phyloP scores from a whole-genome alignment of 2,113 vertebrate species.

The Phocoena sinus region DNA sequence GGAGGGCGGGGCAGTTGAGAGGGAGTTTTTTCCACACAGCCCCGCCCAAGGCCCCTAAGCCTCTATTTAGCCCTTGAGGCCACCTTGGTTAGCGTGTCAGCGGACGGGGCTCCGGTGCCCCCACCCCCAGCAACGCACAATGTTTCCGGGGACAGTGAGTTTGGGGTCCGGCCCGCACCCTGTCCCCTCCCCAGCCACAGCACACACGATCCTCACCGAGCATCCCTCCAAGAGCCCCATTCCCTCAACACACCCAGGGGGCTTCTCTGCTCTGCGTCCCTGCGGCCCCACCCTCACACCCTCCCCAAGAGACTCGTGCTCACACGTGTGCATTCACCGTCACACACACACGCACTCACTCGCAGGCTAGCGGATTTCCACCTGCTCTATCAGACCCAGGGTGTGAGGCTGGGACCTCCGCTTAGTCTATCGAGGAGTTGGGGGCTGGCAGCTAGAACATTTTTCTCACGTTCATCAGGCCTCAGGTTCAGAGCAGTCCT shows the following conservation, averaged over 20 bases:
- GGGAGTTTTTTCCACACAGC: neutral
- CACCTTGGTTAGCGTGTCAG: too few species aligned
- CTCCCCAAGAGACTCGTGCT: neutral
- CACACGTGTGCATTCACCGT: fast-evolving
- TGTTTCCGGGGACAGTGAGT: neutral
- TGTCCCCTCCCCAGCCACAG: neutral
- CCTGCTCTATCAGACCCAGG: neutral
- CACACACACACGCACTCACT: neutral
- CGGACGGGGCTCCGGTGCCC: too few species aligned
- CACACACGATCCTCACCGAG: neutral
- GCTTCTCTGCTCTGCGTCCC: neutral
- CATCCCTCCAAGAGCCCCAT: fast-evolving
- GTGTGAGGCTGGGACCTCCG: neutral
- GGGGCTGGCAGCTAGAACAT: neutral
- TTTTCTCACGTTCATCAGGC: neutral
- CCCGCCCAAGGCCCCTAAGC: neutral
- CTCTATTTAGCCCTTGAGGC: neutral
- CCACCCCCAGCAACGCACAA: neutral
- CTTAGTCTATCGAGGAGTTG: neutral
- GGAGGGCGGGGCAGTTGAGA: fast-evolving
- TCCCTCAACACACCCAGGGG: neutral
- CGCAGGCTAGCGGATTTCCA: neutral
- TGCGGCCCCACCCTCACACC: neutral
- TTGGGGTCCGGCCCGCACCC: neutral
- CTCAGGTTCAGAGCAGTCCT: neutral